A percentile compares a stretch with the other conserved stretches of the same genome.
phyloP scores from a whole-genome alignment of 2,888 invertebrate species.

The Steinernema carpocapsae region DNA sequence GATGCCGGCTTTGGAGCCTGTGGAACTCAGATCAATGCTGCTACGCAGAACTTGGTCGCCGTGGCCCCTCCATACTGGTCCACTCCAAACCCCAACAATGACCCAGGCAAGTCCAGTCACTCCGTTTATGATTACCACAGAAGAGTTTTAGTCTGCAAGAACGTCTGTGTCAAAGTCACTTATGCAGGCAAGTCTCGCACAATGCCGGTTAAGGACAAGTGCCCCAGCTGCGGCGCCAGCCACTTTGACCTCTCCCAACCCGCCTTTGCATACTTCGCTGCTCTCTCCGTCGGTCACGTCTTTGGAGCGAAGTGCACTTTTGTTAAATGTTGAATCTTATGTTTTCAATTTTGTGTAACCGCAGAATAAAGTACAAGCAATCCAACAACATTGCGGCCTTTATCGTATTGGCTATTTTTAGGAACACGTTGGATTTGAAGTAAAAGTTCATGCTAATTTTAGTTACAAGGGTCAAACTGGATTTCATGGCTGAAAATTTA shows the following conservation, averaged over 20 bases:
- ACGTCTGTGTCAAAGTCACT: conserved; percentile 5
- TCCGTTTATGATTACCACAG: not conserved
- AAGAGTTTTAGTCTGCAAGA: not conserved
- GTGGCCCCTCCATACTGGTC: no score
- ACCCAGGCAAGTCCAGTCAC: not conserved
- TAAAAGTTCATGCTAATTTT: not conserved
- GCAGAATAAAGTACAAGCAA: not conserved
- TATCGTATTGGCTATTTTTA: no score
- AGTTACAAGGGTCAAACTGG: not conserved
- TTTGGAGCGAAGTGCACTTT: not conserved
- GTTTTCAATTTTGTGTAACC: not conserved
- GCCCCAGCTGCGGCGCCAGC: conserved; percentile 23
- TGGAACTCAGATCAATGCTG: conserved; percentile 26
- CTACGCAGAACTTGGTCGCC: not conserved
- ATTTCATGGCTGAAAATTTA: not conserved
- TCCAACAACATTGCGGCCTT: no score
- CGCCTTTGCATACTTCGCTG: not conserved
- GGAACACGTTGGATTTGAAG: not conserved
- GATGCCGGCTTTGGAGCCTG: conserved; percentile 18
- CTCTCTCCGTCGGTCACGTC: not conserved
- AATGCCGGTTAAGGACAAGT: conserved; percentile 42
- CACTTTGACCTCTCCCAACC: no score
- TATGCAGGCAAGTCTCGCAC: conserved; percentile 30
- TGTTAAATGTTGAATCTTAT: not conserved
- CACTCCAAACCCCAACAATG: conserved; percentile 15